Conservation (phyloP, 2,888 invertebrate species). For the Aphodius granarius region DNA sequence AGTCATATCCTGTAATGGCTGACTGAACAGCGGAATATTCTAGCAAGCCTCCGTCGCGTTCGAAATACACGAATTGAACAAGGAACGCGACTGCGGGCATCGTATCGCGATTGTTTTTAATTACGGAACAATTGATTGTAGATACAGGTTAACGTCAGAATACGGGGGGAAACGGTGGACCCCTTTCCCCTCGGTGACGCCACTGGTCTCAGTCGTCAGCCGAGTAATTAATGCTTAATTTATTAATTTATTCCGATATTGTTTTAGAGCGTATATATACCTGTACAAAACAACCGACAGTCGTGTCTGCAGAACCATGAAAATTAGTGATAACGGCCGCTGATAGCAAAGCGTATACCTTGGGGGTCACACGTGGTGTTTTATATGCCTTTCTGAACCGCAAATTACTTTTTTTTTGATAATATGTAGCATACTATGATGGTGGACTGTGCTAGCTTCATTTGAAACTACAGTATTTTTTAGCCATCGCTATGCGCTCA, state of each 20-base stretch:
- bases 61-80: background rate
- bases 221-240: conserved; percentile 55
- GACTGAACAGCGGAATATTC: conserved; percentile 37
- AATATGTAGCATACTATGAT: too few relatives aligned
- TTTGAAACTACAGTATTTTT: too few relatives aligned
- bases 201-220: conserved; percentile 47
- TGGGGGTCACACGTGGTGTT: background rate
- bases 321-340: conserved; percentile 8
- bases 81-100: background rate
- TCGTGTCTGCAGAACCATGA: conserved; percentile 23
- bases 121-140: conserved; percentile 13
- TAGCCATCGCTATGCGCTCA: background rate
- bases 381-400: background rate
- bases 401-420: background rate
- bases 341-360: background rate
- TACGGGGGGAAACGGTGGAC: background rate
- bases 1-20: conserved; percentile 51
- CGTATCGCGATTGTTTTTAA: conserved; percentile 2
- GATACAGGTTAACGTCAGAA: conserved; percentile 9
- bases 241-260: conserved; percentile 57
- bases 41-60: conserved; percentile 2
- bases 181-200: too few relatives aligned
- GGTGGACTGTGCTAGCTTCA: too few relatives aligned
- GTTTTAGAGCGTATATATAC: conserved; percentile 46
- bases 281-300: conserved; percentile 37